phyloP scores from a whole-genome alignment of 2,888 invertebrate genomes.

The Petrophora chlorosata region DNA sequence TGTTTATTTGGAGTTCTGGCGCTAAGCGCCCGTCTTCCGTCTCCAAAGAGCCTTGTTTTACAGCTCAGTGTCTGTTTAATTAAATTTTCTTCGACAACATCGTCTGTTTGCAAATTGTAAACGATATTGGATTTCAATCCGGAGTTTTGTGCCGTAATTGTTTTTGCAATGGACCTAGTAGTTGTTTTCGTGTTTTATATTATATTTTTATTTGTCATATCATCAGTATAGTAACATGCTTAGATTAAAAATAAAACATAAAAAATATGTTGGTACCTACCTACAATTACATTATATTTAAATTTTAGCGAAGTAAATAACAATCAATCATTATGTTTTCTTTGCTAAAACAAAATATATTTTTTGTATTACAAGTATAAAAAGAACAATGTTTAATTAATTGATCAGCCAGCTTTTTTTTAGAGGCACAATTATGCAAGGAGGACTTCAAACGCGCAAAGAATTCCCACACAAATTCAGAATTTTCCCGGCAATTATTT shows the following conservation, averaged over 20 bases:
- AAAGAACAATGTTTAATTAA: no score
- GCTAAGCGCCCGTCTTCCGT: slow-evolving; percentile 26
- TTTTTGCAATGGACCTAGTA: slow-evolving; percentile 5
- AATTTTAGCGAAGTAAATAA: no score
- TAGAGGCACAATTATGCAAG: slow-evolving; percentile 36
- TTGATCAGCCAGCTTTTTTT: no score
- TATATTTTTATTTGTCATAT: slow-evolving; percentile 7
- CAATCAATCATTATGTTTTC: no score
- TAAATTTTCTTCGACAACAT: slow-evolving; percentile 51
- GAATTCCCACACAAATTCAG: slow-evolving; percentile 29
- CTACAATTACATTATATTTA: no score
- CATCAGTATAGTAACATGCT: not conserved
- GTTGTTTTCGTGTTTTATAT: not conserved
- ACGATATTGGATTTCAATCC: slow-evolving; percentile 29
- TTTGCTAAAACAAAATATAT: no score
- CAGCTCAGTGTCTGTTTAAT: slow-evolving; percentile 51
- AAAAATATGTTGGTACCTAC: no score
- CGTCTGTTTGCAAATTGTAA: slow-evolving; percentile 27
- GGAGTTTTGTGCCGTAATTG: slow-evolving; percentile 16
- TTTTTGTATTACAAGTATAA: no score
- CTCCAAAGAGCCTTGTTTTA: slow-evolving; percentile 48
- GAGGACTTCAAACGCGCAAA: slow-evolving; percentile 31
- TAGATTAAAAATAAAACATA: no score
- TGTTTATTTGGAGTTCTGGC: not conserved
- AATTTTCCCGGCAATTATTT: slow-evolving; percentile 50